Base-by-base conservation (phyloP, 2,888 invertebrate genomes). In the Polia nebulosa region DNA sequence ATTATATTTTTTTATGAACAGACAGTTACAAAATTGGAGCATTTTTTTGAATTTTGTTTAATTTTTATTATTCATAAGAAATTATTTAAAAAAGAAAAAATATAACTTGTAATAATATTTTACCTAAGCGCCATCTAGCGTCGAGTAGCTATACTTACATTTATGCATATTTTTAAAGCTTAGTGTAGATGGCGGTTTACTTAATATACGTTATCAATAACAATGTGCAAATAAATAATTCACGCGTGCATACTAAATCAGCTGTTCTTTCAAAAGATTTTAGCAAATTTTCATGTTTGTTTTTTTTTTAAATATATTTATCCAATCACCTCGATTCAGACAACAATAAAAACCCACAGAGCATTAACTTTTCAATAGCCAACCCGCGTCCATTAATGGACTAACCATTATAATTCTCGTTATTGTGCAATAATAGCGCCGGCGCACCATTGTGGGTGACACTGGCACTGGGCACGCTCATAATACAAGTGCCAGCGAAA, bases 371-470 rank as follows among this genome's bases (percentile, higher is more conserved):
- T 36, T 41, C 47, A 64, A 64, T 49, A n/a, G 20, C 57, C 47
- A 64, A 60, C 20, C 47, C 45, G 62, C 55, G 39, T 25, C 76
- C 64, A 64, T 79, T 77, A 78, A 51, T 80, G 77, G 80, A 44
- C 60, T 49, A 80, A 72, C 80, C 53, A 78, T 80, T 80, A 76
- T 76, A 64, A 76, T 78, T 76, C 80, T 55, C 47, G 73, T 66
- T 76, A 73, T 67, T 61, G 78, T 76, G 63, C 61, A 64, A 72
- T 76, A 78, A 76, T 76, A 58, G 62, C 74, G 72, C 72, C 36
- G 64, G 75, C 52, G 67, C 57, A 63, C 41, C 47, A 78, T 76
- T 79, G 71, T 79, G n/a, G 71, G 57, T 76, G 77, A 67, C 80
- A 68, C 68, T 72, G 52, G 58, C 58, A 62, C 51, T 76, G 45